phyloP scores from a whole-genome alignment of 92 coral and sea anemone species.

The Epizoanthus stellaris region DNA sequence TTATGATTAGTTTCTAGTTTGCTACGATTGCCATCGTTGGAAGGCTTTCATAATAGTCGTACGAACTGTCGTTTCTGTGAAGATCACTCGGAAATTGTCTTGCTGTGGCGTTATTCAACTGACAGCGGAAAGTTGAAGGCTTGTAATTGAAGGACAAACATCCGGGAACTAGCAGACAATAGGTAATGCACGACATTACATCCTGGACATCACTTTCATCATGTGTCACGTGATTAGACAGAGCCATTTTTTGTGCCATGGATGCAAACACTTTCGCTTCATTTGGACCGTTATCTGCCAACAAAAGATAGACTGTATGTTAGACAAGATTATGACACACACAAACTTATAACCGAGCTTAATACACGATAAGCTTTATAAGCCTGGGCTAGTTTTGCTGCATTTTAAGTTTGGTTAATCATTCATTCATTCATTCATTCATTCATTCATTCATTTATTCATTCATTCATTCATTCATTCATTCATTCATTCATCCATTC shows the following conservation, averaged over 20 bases:
- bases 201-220: slow-evolving; percentile 5
- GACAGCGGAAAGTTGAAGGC: not conserved
- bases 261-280: slow-evolving; percentile 3
- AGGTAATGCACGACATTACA: not conserved
- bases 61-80: not conserved
- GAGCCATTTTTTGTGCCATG: not conserved
- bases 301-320: too few relatives aligned
- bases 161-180: slow-evolving; percentile 1
- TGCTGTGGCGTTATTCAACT: slow-evolving; percentile 8
- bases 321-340: not conserved
- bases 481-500: too few relatives aligned
- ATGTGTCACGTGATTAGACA: slow-evolving; percentile 22
- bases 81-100: not conserved
- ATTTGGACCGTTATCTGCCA: not conserved
- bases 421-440: too few relatives aligned
- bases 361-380: too few relatives aligned
- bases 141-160: too few relatives aligned
- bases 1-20: too few relatives aligned
- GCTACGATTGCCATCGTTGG: too few relatives aligned
- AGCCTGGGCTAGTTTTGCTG: too few relatives aligned
- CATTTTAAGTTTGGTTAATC: too few relatives aligned
- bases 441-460: too few relatives aligned
- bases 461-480: too few relatives aligned
- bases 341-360: not conserved
- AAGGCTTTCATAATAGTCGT: not conserved